Conservation (phyloP, 2,888 invertebrate genomes). For the Pollenia angustigena region DNA sequence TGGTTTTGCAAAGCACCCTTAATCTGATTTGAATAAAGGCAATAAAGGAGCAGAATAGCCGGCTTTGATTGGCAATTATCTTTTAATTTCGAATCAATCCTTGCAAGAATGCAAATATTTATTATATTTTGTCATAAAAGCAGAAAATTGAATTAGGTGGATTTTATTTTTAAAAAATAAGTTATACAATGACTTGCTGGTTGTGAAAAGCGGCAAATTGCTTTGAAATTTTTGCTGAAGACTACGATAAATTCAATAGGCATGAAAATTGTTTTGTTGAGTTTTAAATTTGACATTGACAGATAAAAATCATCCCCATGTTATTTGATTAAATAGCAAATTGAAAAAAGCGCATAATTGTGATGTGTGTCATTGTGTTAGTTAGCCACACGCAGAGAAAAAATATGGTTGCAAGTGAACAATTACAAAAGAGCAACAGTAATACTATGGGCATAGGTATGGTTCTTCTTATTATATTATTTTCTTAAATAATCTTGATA, state of each 20-base stretch:
- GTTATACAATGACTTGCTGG: slow-evolving; percentile 30
- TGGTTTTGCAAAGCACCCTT: slow-evolving; percentile 41
- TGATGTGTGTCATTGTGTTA: slow-evolving; percentile 40
- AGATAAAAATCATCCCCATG: slow-evolving; percentile 34
- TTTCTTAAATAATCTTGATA: too few species aligned
- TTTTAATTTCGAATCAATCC: background rate
- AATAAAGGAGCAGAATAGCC: background rate
- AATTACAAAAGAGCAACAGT: too few species aligned
- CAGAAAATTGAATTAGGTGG: background rate
- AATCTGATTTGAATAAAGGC: slow-evolving; percentile 8
- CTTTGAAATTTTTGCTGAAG: slow-evolving; percentile 58
- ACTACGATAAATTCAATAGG: background rate
- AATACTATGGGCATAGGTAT: too few species aligned
- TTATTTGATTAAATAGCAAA: slow-evolving; percentile 10
- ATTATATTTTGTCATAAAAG: background rate
- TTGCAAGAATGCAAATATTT: slow-evolving; percentile 47
- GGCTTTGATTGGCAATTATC: background rate
- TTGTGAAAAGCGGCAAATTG: slow-evolving; percentile 66
- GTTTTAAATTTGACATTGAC: slow-evolving; percentile 10
- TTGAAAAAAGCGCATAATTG: slow-evolving; percentile 5
- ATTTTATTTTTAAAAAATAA: background rate
- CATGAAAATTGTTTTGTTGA: background rate
- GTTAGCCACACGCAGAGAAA: background rate
- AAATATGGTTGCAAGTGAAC: too few species aligned
- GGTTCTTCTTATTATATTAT: too few species aligned